Base-by-base conservation (phyloP, 2,113 vertebrate genomes). In the Apeltes quadracus region DNA sequence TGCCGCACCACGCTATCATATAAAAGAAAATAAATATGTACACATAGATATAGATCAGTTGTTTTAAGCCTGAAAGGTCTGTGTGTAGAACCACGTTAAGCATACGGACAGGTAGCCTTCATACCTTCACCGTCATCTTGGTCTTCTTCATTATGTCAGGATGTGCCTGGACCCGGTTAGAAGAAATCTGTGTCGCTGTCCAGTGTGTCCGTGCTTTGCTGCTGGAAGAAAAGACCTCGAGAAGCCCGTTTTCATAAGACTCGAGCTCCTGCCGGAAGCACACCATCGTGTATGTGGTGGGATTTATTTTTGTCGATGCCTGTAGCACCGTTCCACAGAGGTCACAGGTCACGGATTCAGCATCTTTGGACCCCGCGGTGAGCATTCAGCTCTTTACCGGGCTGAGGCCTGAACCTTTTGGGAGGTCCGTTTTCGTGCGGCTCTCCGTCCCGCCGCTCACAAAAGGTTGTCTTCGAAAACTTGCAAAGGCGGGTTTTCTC, bases 321-420 rank as follows among this genome's bases (percentile, higher is more conserved):
- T 63, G 23, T 18, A 44, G 36, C 5, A 55, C 2, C 23, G n/a
- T 66, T n/a, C 27, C 11, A 18, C 15, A 22, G 20, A 78, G 63
- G 44, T 76, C 69, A 82, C 38, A 69, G 50, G 67, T 79, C 61
- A 65, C 50, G 32, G 69, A 59, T 57, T 61, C 73, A 72, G 78
- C 68, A 63, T 55, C 54, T 59, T 38, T 72, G 34, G 58, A 85
- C n/a, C 66, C 72, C 34, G 20, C 56, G 65, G 43, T 5, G 27
- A 46, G 15, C 57, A 2, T 36, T 61, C 41, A 23, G 39, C 29
- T 82, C 59, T 25, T 64, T 18, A 25, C 61, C 44, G 62, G 53
- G 20, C 18, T 20, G 11, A 61, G 22, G 46, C 10, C 46, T 16
- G 41, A 62, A 73, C 43, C 63, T 57, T 48, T 18, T n/a, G 13